Evolutionary conservation across 2,888 invertebrate species (phyloP).

Genomic region (Pterobdella sp.): DNA sequence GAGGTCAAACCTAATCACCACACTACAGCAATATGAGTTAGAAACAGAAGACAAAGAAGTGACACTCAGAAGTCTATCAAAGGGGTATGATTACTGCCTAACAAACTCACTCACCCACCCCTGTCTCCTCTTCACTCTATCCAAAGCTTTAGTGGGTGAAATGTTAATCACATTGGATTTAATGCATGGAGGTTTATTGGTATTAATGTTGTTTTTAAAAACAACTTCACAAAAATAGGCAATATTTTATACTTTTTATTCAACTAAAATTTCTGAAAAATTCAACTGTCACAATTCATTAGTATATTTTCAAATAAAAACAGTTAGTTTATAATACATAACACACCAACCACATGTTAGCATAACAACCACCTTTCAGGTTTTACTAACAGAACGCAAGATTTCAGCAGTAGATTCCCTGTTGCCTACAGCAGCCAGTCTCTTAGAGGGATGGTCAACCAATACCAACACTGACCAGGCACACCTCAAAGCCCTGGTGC

Average conservation of each 20-base stretch:
- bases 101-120: conserved; percentile 84
- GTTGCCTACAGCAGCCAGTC: conserved; percentile 75
- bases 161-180: conserved; percentile 3
- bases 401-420: conserved; percentile 82
- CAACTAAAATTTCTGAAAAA: too few relatives aligned
- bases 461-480: conserved; percentile 51
- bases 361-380: conserved; percentile 53
- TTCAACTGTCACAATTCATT: too few relatives aligned
- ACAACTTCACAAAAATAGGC: too few relatives aligned
- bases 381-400: conserved; percentile 84
- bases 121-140: conserved; percentile 80
- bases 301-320: too few relatives aligned
- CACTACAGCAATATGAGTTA: conserved; percentile 80
- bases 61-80: conserved; percentile 77
- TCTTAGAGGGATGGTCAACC: conserved; percentile 71
- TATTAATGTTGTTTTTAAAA: background rate
- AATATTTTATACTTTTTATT: too few relatives aligned
- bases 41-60: conserved; percentile 81
- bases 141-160: conserved; percentile 77
- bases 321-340: background rate
- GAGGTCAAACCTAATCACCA: too few relatives aligned
- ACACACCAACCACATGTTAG: background rate
- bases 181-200: background rate
- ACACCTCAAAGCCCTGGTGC: conserved; percentile 84
- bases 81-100: conserved; percentile 90